Evolutionary conservation across 2,888 invertebrate genomes (phyloP).

Genomic region (Sinotaia quadrata): DNA sequence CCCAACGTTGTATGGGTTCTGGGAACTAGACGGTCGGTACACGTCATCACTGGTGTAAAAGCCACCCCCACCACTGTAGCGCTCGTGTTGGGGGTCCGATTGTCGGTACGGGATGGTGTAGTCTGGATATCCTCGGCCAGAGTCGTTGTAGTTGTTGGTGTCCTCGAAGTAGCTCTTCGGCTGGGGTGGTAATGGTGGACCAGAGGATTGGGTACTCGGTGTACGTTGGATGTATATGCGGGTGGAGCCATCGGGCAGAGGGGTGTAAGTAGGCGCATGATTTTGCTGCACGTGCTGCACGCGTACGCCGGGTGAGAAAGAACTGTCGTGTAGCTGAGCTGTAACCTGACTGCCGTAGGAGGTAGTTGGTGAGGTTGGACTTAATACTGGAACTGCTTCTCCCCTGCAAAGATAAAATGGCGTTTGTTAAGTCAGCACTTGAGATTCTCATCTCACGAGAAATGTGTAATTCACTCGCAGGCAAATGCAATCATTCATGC

Average conservation of each 20-base stretch:
- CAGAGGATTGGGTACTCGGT: constrained; percentile 20
- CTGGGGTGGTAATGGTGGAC: constrained; percentile 32
- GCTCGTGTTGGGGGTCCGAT: constrained; percentile 20
- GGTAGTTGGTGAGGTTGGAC: constrained; percentile 20
- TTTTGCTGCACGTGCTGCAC: constrained; percentile 23
- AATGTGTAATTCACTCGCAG: no score
- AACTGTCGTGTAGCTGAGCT: constrained; percentile 37
- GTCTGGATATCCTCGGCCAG: constrained; percentile 25
- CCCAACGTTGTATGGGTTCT: constrained; percentile 18
- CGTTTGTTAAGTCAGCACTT: no score
- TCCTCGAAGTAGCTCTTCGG: constrained; percentile 41
- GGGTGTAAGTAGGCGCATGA: constrained; percentile 30
- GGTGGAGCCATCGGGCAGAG: constrained; percentile 23
- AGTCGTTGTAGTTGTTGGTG: constrained; percentile 37
- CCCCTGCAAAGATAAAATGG: constrained; percentile 23
- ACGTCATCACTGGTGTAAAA: not conserved
- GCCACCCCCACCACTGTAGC: not conserved
- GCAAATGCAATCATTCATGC: no score
- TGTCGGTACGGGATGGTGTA: constrained; percentile 37
- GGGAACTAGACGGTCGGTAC: constrained; percentile 15
- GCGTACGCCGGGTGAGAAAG: constrained; percentile 29
- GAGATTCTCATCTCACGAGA: no score
- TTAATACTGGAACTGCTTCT: constrained; percentile 20
- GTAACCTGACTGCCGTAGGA: constrained; percentile 36
- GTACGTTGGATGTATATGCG: constrained; percentile 36